Percentiles rank a stretch among this genome's conserved stretches.
phyloP scores from a whole-genome alignment of 2,797 vertebrate species.

The Xenentodon cancila region DNA sequence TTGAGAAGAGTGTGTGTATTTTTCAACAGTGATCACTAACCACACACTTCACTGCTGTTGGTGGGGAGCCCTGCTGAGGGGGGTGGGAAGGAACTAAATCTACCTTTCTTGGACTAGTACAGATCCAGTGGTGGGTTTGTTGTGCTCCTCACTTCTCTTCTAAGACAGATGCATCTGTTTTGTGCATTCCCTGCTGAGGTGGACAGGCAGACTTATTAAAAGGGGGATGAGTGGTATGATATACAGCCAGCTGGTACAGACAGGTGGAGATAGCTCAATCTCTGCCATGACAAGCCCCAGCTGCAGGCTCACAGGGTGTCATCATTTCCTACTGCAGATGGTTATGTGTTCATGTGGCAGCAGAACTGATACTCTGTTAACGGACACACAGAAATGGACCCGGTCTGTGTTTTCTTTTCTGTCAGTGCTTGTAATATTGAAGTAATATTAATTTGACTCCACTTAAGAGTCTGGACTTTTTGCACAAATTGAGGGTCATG shows the following conservation, averaged over 20 bases:
- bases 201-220: constrained; percentile 67
- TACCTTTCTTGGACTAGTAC: constrained; percentile 23
- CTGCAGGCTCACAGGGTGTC: constrained; percentile 46
- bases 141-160: constrained; percentile 43
- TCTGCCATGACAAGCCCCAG: constrained; percentile 49
- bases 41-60: constrained; percentile 61
- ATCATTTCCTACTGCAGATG: constrained; percentile 40
- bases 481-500: neutral
- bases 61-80: neutral
- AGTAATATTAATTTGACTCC: neutral
- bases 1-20: constrained; percentile 77
- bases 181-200: constrained; percentile 60
- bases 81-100: constrained; percentile 40
- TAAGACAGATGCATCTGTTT: constrained; percentile 75
- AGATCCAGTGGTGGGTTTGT: constrained; percentile 18
- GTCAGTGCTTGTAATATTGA: neutral
- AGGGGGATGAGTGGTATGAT: constrained; percentile 67
- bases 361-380: constrained; percentile 7
- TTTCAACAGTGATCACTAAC: constrained; percentile 73
- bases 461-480: neutral
- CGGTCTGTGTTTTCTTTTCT: constrained; percentile 9
- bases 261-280: constrained; percentile 50
- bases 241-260: constrained; percentile 61
- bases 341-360: constrained; percentile 40
- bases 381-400: constrained; percentile 16